phyloP scores from a whole-genome alignment of 2,113 vertebrate genomes.

The Sardina pilchardus region DNA sequence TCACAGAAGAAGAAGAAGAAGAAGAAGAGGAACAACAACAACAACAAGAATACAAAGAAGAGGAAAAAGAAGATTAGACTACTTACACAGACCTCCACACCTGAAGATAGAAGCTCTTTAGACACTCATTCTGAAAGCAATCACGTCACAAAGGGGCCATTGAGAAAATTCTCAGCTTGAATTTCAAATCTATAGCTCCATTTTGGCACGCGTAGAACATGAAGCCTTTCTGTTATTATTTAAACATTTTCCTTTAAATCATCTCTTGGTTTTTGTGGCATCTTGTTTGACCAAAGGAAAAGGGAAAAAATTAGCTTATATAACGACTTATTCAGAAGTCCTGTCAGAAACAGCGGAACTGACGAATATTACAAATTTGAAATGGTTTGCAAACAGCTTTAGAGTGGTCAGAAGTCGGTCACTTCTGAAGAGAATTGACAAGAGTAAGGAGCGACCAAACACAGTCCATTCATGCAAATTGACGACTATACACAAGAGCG shows the following conservation, averaged over 20 bases:
- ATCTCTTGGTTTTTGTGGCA: neutral
- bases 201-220: neutral
- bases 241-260: neutral
- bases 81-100: neutral
- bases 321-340: neutral
- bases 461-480: neutral
- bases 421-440: neutral
- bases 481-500: neutral
- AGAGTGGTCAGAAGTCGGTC: neutral
- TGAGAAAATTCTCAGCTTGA: neutral
- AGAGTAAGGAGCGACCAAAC: neutral
- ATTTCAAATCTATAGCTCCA: neutral
- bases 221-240: neutral
- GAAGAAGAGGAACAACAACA: neutral
- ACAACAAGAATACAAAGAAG: neutral
- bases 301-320: neutral
- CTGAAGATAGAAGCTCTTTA: neutral
- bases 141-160: neutral
- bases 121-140: neutral
- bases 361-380: constrained; percentile 3
- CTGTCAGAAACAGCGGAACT: constrained; percentile 13
- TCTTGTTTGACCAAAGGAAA: neutral
- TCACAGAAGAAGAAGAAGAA: neutral
- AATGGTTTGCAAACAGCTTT: constrained; percentile 1
- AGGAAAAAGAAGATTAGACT: neutral